Evolutionary conservation across 2,113 vertebrate species (phyloP).

Genomic region (Chionomys nivalis): DNA sequence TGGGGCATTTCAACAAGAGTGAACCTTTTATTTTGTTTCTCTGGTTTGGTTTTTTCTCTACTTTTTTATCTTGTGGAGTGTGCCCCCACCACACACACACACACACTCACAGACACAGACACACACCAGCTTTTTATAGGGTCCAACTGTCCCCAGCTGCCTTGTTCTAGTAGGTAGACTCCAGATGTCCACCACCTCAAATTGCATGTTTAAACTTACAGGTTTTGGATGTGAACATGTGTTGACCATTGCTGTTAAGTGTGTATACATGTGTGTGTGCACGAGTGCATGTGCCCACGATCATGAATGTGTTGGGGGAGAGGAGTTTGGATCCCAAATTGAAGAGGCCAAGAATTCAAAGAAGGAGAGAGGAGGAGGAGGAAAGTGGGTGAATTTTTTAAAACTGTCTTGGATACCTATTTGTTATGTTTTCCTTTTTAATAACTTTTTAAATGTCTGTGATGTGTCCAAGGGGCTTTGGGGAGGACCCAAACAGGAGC

Average conservation of each 20-base stretch:
- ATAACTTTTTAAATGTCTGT: slow-evolving; percentile 1
- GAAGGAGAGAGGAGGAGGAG: slow-evolving; percentile 15
- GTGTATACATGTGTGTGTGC: neutral
- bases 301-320: neutral
- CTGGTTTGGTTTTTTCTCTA: neutral
- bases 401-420: slow-evolving; percentile 79
- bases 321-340: neutral
- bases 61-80: slow-evolving; percentile 59
- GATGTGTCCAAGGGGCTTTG: slow-evolving; percentile 45
- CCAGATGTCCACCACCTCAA: slow-evolving; percentile 30
- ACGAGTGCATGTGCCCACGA: too few species aligned
- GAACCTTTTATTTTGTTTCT: neutral
- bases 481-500: slow-evolving; percentile 35
- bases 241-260: slow-evolving; percentile 75
- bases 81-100: neutral
- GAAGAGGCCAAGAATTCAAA: slow-evolving; percentile 47
- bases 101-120: slow-evolving; percentile 36
- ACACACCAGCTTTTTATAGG: slow-evolving; percentile 39
- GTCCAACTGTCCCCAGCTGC: neutral
- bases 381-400: slow-evolving; percentile 80
- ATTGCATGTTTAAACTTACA: slow-evolving; percentile 82
- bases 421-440: slow-evolving; percentile 65
- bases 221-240: slow-evolving; percentile 82
- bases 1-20: slow-evolving; percentile 63
- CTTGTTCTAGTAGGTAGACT: slow-evolving; percentile 49